Evolutionary conservation across 2,888 invertebrate species (phyloP).

Genomic region (Esperia sulphurella): DNA sequence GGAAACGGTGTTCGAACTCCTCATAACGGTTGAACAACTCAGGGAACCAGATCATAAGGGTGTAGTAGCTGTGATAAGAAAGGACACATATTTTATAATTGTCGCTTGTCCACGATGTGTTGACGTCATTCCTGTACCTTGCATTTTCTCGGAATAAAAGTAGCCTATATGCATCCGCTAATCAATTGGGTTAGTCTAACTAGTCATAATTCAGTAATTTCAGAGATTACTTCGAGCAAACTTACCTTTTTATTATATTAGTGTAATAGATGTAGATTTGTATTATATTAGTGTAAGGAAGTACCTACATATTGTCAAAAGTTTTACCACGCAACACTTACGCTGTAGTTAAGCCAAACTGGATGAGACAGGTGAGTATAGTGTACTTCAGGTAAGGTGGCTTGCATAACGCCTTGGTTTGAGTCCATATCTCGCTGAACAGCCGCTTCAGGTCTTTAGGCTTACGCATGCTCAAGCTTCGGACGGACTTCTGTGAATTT

Average conservation of each 20-base stretch:
- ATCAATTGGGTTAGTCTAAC: too few species aligned
- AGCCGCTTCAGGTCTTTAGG: slow-evolving; percentile 85
- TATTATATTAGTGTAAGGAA: too few species aligned
- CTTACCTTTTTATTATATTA: too few species aligned
- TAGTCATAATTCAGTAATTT: too few species aligned
- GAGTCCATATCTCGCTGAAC: slow-evolving; percentile 84
- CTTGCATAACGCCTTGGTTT: slow-evolving; percentile 86
- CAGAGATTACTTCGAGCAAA: too few species aligned
- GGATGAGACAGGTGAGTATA: slow-evolving; percentile 87
- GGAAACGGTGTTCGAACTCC: slow-evolving; percentile 83
- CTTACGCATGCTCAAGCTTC: slow-evolving; percentile 84
- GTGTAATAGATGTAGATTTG: too few species aligned
- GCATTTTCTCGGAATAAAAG: too few species aligned
- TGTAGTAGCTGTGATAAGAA: slow-evolving; percentile 85
- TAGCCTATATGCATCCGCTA: too few species aligned
- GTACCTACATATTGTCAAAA: too few species aligned
- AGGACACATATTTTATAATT: too few species aligned
- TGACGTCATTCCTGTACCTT: too few species aligned
- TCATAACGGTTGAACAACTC: slow-evolving; percentile 92
- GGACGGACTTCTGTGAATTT: slow-evolving; percentile 82
- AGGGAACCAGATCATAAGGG: slow-evolving; percentile 95
- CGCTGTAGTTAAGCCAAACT: slow-evolving; percentile 90
- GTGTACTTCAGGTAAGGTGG: slow-evolving; percentile 88
- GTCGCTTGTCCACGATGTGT: too few species aligned
- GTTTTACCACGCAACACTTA: slow-evolving; percentile 30